These are phyloP conservation scores for Drosophila falleni DNA, from an alignment of 2,888 invertebrate species.

Conservation along the genomic window DNA sequence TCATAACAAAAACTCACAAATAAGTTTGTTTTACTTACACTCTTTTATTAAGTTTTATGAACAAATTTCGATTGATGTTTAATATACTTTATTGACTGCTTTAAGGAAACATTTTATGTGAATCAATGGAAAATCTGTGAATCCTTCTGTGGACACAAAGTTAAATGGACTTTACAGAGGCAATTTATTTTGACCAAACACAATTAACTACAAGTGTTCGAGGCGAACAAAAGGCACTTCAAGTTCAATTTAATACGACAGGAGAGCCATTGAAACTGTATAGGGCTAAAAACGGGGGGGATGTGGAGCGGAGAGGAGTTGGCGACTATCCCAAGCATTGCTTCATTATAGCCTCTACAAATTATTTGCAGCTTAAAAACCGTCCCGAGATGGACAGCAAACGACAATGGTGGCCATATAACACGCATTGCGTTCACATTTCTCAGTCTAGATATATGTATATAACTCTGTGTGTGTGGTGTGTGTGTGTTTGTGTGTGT, in stretches of 20 bases:
- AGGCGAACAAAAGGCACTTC: constrained; percentile 61
- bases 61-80: constrained; percentile 1
- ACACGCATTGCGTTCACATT: constrained; percentile 47
- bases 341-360: constrained; percentile 66
- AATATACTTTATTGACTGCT: constrained; percentile 6
- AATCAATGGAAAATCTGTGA: constrained; percentile 3
- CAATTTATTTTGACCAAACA: constrained; percentile 63
- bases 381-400: constrained; percentile 30
- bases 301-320: neutral
- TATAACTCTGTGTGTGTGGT: neutral
- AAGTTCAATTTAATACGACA: constrained; percentile 57
- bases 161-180: constrained; percentile 57
- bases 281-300: neutral
- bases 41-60: neutral
- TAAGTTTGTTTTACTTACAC: too few relatives aligned
- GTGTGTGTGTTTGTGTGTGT: constrained; percentile 7
- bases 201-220: constrained; percentile 65
- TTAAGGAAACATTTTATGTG: neutral
- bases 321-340: constrained; percentile 46
- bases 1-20: neutral
- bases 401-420: constrained; percentile 57
- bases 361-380: constrained; percentile 71
- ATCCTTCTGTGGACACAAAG: constrained; percentile 37
- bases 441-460: constrained; percentile 20
- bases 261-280: constrained; percentile 1